These are phyloP conservation scores for Chromoteleia sp. DNA, from an alignment of 2,888 invertebrate genomes.

Conservation along the genomic window DNA sequence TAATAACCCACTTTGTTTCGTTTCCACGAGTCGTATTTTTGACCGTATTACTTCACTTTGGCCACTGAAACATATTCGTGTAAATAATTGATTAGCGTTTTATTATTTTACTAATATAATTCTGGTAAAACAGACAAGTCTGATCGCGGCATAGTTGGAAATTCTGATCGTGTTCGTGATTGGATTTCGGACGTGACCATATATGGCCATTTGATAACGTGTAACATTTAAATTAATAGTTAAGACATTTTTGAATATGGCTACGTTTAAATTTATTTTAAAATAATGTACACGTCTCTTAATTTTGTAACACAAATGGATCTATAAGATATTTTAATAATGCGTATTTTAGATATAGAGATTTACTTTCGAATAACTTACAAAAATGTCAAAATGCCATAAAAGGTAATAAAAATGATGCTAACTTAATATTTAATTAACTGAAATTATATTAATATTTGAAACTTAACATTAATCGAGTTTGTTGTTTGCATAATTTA, in stretches of 20 bases:
- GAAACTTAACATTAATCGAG: too few species aligned
- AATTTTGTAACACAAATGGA: neutral
- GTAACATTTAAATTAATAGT: constrained; percentile 16
- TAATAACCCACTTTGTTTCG: neutral
- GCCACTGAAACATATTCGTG: neutral
- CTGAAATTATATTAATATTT: too few species aligned
- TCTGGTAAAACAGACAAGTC: neutral
- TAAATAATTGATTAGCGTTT: neutral
- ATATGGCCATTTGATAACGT: constrained; percentile 20
- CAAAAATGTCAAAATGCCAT: too few species aligned
- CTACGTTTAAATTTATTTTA: too few species aligned
- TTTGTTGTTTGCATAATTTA: too few species aligned
- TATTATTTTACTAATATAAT: constrained; percentile 4
- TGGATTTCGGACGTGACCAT: constrained; percentile 36
- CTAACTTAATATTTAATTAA: too few species aligned
- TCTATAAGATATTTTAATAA: too few species aligned
- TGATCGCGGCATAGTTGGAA: neutral
- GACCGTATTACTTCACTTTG: neutral
- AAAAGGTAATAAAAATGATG: too few species aligned
- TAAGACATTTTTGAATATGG: neutral
- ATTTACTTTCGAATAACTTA: too few species aligned
- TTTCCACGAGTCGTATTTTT: neutral
- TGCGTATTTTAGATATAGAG: too few species aligned
- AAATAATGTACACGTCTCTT: too few species aligned
- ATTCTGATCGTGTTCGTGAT: constrained; percentile 37